Evolutionary conservation across 2,113 vertebrate species (phyloP), one percentile per base, ranked within the genome.

Genomic region (Dipodomys ordii): DNA sequence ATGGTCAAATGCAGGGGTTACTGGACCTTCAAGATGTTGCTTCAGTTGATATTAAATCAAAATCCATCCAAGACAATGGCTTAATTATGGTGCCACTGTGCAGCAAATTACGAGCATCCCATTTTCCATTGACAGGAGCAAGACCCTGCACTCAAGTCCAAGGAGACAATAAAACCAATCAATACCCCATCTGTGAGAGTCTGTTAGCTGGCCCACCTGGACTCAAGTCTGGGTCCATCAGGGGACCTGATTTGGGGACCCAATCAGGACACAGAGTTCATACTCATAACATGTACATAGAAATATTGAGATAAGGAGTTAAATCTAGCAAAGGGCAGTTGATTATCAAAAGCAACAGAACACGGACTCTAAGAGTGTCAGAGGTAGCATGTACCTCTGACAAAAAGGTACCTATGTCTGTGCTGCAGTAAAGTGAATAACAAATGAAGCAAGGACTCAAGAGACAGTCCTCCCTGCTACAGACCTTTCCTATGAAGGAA

Each of bases 311-410:
- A 77, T 53, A 57, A 94, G 72, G 72, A 83, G 72, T 60, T 62
- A 7, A 76, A 62, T 72, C n/a, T 62, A 88, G n/a, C 20, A 83
- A 77, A 68, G 15, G n/a, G 27, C 68, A 30, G 12, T 77, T 90
- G 72, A 90, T 71, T 69, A 88, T 71, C n/a, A 93, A 84, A 76
- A 72, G 18, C 15, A 27, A 16, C 57, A 7, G 83, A 93, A 88
- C 32, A 53, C 15, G 8, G 28, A 57, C 6, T 30, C 73, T 64
- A 68, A 87, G 80, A 35, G 39, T 67, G 27, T 22, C 76, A 39
- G 46, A 78, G 72, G 18, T 44, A 83, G 22, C 32, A 79, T 65
- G 11, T 11, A 32, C n/a, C n/a, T n/a, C n/a, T n/a, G n/a, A n/a
- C 78, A 68, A 4, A 30, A 62, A 44, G 2, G 16, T 19, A 62